These are phyloP conservation scores for Pipistrellus pipistrellus DNA, from an alignment of 2,797 vertebrate genomes.

Conservation along the genomic window DNA sequence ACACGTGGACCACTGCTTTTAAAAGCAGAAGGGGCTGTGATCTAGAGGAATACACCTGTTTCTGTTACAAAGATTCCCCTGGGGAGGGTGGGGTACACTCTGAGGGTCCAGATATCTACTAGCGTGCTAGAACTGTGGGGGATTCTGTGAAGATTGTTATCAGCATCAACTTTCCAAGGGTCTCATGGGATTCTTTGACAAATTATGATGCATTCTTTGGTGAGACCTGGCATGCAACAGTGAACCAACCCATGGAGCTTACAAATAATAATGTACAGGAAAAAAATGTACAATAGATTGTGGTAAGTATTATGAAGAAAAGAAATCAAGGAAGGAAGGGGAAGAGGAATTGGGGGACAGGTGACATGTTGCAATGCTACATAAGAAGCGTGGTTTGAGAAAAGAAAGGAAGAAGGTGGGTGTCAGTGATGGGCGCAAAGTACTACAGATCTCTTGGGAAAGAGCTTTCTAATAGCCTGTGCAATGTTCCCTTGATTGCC, in stretches of 20 bases:
- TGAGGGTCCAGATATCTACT: neutral
- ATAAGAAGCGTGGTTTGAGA: neutral
- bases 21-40: neutral
- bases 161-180: neutral
- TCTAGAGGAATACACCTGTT: neutral
- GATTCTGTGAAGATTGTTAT: neutral
- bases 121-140: neutral
- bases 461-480: neutral
- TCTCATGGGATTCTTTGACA: neutral
- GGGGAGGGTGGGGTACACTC: neutral
- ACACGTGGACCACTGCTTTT: neutral
- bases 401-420: neutral
- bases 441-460: neutral
- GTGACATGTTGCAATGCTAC: neutral
- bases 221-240: neutral
- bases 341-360: neutral
- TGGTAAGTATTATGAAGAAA: neutral
- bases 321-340: neutral
- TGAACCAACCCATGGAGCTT: neutral
- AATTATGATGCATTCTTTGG: neutral
- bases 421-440: neutral
- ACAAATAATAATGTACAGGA: neutral
- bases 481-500: neutral
- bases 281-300: neutral
- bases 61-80: neutral